Evolutionary conservation across 2,888 invertebrate species (phyloP), one percentile per base, ranked within the genome.

Genomic region (Rambutsinella grinnellia): DNA sequence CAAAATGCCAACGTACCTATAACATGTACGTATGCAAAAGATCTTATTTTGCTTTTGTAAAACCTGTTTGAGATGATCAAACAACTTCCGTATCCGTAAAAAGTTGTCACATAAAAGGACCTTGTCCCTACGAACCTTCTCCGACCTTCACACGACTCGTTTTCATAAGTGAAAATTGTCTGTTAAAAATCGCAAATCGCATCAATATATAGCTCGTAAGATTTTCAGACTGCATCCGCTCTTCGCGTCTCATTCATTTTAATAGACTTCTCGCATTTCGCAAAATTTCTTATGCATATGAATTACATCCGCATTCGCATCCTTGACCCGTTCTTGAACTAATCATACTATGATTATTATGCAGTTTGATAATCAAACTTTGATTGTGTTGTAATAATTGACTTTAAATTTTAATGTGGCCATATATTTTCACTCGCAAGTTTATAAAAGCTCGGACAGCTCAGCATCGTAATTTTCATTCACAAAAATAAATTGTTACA

Each of bases 301-400:
- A 17, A 28, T 8, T 27, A 63, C 13, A 57, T 19, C 21, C 53
- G 67, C 56, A 67, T 67, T 57, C 67, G 57, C 67, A 57, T 67
- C 67, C 57, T 67, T 67, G 67, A 67, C 67, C 67, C 67, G 56
- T 67, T 26, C 67, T 63, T 63, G 23, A 10, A 44, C 13, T 27
- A 15, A 19, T 44, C 46, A 60, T 46, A 46, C 46, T 36, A 2
- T 15, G 23, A 21, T 53, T 21, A 13, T 17, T 15, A 53, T 17
- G 2, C n/a, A 23, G 13, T 21, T 15, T 60, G 49, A 26, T 49
- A 63, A 63, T 63, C 46, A 46, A 46, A 15, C 46, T 46, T n/a
- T 17, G 15, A 46, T 15, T 15, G 17, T 46, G 46, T n/a, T 17
- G 17, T 15, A 15, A n/a, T 46, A n/a, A 46, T 17, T 46, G 17